These are phyloP conservation scores for Centropyge bicolor DNA, from an alignment of 2,797 vertebrate species.

Conservation along the genomic window DNA sequence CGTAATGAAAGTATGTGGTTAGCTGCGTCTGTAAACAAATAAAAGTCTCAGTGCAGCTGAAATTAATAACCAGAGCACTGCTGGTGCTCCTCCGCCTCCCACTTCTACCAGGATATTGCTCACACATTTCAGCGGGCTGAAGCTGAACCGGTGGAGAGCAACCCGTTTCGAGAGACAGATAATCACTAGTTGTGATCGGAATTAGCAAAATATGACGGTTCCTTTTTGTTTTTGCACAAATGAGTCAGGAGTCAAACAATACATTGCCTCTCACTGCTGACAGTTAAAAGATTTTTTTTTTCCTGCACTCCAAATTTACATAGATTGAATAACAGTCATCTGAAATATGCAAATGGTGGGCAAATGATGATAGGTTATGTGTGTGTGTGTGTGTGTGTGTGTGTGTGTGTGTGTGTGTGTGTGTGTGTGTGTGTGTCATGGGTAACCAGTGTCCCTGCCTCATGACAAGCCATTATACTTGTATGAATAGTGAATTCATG, in stretches of 20 bases:
- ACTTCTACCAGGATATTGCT: slow-evolving; percentile 42
- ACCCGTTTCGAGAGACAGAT: slow-evolving; percentile 51
- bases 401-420: too few relatives aligned
- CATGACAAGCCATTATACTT: slow-evolving; percentile 4
- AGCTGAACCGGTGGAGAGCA: slow-evolving; percentile 9
- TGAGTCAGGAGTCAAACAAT: slow-evolving; percentile 59
- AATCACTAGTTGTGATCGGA: slow-evolving; percentile 55
- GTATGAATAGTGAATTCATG: slow-evolving; percentile 16
- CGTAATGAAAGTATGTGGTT: slow-evolving; percentile 17
- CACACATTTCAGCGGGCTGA: slow-evolving; percentile 34
- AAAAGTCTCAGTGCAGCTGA: slow-evolving; percentile 37
- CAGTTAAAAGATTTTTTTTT: slow-evolving; percentile 24
- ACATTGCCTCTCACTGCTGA: slow-evolving; percentile 6
- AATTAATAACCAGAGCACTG: slow-evolving; percentile 32
- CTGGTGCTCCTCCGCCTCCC: slow-evolving; percentile 39
- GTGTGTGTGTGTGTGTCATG: slow-evolving; percentile 14
- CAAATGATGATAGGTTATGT: slow-evolving; percentile 11
- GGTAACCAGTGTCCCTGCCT: neutral
- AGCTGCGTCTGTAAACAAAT: slow-evolving; percentile 48
- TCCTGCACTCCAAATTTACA: slow-evolving; percentile 31
- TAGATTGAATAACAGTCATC: slow-evolving; percentile 44
- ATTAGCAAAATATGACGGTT: slow-evolving; percentile 52
- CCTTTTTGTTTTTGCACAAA: slow-evolving; percentile 50
- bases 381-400: too few relatives aligned
- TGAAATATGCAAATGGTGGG: slow-evolving; percentile 54